Evolutionary conservation across 1,140 invertebrate species (phyloP), one percentile per base, ranked within the genome.

Genomic region (Temnothorax curvispinosus): DNA sequence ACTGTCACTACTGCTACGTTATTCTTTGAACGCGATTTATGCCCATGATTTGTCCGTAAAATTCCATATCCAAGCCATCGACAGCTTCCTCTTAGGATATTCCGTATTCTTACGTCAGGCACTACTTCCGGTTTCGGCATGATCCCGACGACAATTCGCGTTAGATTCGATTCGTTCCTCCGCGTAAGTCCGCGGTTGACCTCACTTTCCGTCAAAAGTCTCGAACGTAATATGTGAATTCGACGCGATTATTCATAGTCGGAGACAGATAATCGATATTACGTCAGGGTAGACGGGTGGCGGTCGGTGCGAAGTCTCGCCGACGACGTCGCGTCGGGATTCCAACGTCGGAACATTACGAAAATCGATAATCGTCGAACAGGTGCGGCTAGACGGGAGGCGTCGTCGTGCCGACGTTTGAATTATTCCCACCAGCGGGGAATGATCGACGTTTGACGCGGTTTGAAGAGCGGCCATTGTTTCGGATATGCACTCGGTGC

Each of bases 301-400:
- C 77, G 89, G 84, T 90, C 88, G 72, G 77, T 80, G 75, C 89
- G 89, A 86, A 87, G 86, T 86, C 88, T 88, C 89, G 27, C 86
- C 89, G 75, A 86, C 89, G 87, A 91, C 82, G 87, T 91, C 87
- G 85, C 82, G 89, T 91, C 87, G 75, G 71, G 87, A 90, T 91
- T 91, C 87, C 90, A 38, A 58, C 89, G 54, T 90, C 81, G 89
- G 86, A 90, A 88, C 89, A 65, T 88, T 88, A 75, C 88, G 88
- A 91, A 92, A 93, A 94, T 93, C 92, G 92, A 93, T 93, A 92
- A 91, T 93, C 93, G 88, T 91, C 89, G 89, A 93, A 92, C 92
- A 92, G 84, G 88, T 90, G 81, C 81, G 92, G 91, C 88, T 85
- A 82, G 82, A 90, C 77, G 21, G 54, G 80, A 85, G 58, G 27